Evolutionary conservation across 2,113 vertebrate species (phyloP), one percentile per base, ranked within the genome.

Genomic region (Acrocephalus arundinaceus): DNA sequence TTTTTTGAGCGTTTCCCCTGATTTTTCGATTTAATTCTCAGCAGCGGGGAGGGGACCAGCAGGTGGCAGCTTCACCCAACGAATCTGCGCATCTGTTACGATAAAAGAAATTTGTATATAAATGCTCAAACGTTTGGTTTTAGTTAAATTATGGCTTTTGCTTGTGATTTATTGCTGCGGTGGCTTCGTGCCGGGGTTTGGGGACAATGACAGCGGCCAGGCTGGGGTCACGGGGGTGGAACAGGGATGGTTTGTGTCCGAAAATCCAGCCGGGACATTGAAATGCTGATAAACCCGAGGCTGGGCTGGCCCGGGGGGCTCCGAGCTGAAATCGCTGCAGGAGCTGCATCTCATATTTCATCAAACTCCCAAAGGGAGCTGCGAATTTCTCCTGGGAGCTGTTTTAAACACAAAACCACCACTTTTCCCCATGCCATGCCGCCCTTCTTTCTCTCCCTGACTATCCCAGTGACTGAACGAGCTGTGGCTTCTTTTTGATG

Each of bases 101-200:
- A 0, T 0, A 9, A 51, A 43, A 9, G 4, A 3, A 3, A 45
- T 25, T 4, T 6, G 6, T 21, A 0, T 0, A 1, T 4, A 8
- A 59, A 7, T 2, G 0, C 11, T 1, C 30, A 7, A 23, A 49
- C 5, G 41, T 35, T 7, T 0, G 35, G 0, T 10, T 73, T 81
- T 3, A 3, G 30, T 21, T 6, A 2, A 72, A 25, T 23, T 2
- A 0, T 0, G 43, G 43, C 7, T 66, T 57, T 71, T 35, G 0
- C 7, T 28, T 3, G 46, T 37, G 41, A 11, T 68, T 28, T 33
- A 0, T 11, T 17, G 19, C 6, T 11, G 2, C 2, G 45, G 16
- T 17, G 58, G 37, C 7, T 17, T 21, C 1, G 0, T 5, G 57
- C 17, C 25, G 73, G 59, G 11, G 20, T 23, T 33, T 43, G 76